Evolutionary conservation across 2,113 vertebrate species (phyloP), one percentile per base, ranked within the genome.

Genomic region (Tragelaphus imberbis): DNA sequence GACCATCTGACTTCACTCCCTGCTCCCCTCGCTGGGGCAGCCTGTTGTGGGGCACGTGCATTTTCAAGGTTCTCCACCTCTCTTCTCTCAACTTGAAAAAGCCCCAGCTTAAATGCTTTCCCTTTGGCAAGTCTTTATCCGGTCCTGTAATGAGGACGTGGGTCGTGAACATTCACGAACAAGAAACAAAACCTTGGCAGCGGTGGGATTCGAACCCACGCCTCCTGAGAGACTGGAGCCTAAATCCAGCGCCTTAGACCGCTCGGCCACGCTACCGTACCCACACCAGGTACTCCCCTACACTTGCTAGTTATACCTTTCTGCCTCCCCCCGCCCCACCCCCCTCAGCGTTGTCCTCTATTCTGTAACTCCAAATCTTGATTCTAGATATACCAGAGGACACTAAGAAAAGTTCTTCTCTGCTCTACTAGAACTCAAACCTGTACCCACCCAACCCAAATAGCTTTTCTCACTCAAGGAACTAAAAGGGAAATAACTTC

Each of bases 211-310:
- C 97, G 97, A 98, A 98, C 98, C 98, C 98, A 98, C 98, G 98
- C 98, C 98, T 94, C 98, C 98, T 96, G 95, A 98, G 97, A 98
- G 98, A 99, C 94, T 98, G 98, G 98, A 98, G 98, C 98, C 98
- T 98, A 98, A 98, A 98, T 98, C 98, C 98, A 98, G 98, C 98
- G 97, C 98, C 98, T 98, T 98, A 98, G 98, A 98, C 98, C 97
- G 97, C 98, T 98, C 97, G 97, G 98, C 98, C 98, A 98, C 97
- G 95, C 98, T 98, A 98, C 98, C 97, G 0, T 2, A 0, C 27
- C 1, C 1, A 11, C 1, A 0, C 0, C 0, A 0, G 0, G 0
- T 0, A 2, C 0, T 0, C 0, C 1, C 8, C 25, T 15, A 49
- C 5, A 5, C 12, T 79, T 68, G 2, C 49, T 95, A 80, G 33